These are phyloP conservation scores for Junco hyemalis DNA, from an alignment of 2,113 vertebrate species.

Conservation along the genomic window DNA sequence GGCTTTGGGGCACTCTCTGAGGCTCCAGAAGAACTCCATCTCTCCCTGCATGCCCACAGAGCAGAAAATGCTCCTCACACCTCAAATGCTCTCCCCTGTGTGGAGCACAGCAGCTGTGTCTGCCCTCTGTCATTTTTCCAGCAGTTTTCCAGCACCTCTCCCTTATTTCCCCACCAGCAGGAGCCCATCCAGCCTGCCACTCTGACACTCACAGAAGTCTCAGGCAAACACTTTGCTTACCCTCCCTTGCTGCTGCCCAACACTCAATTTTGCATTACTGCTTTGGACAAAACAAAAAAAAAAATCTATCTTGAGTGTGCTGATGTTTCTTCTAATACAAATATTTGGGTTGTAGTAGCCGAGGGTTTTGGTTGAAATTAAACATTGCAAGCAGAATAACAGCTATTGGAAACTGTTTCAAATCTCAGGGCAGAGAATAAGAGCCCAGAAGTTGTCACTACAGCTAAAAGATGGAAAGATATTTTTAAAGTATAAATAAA, in stretches of 20 bases:
- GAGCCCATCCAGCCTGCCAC: neutral
- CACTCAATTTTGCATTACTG: neutral
- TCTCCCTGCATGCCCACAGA: fast-evolving
- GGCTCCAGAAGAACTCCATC: neutral
- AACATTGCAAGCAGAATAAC: neutral
- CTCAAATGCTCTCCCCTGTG: fast-evolving
- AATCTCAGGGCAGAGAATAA: neutral
- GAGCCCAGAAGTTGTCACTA: neutral
- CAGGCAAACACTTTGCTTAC: neutral
- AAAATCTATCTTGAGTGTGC: neutral
- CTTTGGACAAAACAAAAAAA: neutral
- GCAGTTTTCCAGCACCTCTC: neutral
- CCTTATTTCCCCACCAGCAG: neutral
- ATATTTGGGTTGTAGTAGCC: neutral
- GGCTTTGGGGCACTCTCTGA: neutral
- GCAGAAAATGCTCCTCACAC: neutral
- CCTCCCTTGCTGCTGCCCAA: neutral
- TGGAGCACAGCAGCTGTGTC: neutral
- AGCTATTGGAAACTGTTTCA: neutral
- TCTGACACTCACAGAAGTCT: neutral
- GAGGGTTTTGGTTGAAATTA: neutral
- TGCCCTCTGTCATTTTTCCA: neutral
- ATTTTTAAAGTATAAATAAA: neutral
- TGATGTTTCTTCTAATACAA: neutral
- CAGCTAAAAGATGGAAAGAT: neutral